Conservation (phyloP, 1,140 invertebrate species). For the Lanistes nyassanus region DNA sequence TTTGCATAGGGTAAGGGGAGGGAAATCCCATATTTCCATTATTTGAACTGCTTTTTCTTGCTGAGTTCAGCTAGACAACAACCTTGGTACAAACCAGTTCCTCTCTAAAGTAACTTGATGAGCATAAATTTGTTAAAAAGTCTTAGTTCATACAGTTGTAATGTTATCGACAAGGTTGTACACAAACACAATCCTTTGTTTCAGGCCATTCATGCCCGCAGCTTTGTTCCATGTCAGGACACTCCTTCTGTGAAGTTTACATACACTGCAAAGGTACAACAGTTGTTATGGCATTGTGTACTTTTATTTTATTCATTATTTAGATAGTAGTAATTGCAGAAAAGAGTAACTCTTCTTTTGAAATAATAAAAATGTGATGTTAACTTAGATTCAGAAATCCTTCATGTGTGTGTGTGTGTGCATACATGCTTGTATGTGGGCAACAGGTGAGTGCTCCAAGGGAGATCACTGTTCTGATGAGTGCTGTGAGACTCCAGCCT, state of each 20-base stretch:
- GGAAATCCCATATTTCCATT: no score
- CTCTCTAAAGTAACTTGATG: no score
- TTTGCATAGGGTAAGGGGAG: no score
- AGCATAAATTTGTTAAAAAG: no score
- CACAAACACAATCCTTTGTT: slow-evolving; percentile 41
- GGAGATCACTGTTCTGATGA: slow-evolving; percentile 88
- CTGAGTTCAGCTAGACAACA: no score
- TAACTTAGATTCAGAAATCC: not conserved
- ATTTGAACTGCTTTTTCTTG: no score
- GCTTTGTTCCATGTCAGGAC: slow-evolving; percentile 93
- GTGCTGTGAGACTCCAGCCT: slow-evolving; percentile 74
- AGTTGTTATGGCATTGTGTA: not conserved
- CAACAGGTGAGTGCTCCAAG: slow-evolving; percentile 77
- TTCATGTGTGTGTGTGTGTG: not conserved
- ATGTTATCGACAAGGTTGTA: not conserved
- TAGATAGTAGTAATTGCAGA: not conserved
- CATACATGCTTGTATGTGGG: not conserved
- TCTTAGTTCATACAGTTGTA: not conserved
- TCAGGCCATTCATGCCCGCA: slow-evolving; percentile 85
- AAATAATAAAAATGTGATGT: not conserved
- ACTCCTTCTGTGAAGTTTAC: slow-evolving; percentile 90
- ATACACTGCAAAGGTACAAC: slow-evolving; percentile 82
- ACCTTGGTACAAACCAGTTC: no score
- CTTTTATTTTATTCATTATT: not conserved
- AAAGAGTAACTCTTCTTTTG: not conserved